Evolutionary conservation across 2,797 vertebrate species (phyloP), one percentile per base, ranked within the genome.

Genomic region (Gymnoscopelus braueri): DNA sequence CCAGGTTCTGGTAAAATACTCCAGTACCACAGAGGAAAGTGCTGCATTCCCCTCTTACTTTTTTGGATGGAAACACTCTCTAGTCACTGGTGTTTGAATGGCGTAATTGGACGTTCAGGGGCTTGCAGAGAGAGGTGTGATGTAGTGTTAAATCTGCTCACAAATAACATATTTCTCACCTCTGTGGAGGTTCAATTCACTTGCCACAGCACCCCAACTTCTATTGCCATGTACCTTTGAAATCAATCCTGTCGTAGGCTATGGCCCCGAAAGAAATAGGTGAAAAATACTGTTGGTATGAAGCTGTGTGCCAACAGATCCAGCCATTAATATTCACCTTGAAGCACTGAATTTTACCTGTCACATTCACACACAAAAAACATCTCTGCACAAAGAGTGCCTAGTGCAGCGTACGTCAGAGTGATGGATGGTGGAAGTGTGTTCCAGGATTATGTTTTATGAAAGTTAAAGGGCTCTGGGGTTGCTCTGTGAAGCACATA

Each of bases 361-460:
- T 81, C 78, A 77, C 60, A 65, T 52, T 32, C 48, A 67, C 24
- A 64, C 69, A 69, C 77, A 79, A 24, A 58, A 35, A 51, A 35
- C n/a, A 15, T 19, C 6, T 23, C 51, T 24, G 53, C 19, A 47
- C 32, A 39, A 47, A 23, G 59, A 24, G 58, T 19, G 67, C 71
- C 67, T 83, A 51, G 48, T 51, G 50, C 60, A 82, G 82, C 78
- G 54, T 81, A 68, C 60, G 80, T 88, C 82, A 84, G 82, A 72
- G 81, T 91, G 88, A 91, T 89, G 83, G 86, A 92, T 92, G 84
- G 83, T 72, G 72, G 69, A 84, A 81, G 81, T 83, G 78, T 86
- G 88, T 87, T 89, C 84, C 89, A 91, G 81, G 84, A 90, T 91
- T 90, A 89, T 89, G 88, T 88, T 93, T 88, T 90, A 90, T 89